A percentile compares a stretch with the other conserved stretches of the same genome.
Evolutionary conservation across 1,140 invertebrate species (phyloP).

Genomic region (Acyrthosiphon pisum): DNA sequence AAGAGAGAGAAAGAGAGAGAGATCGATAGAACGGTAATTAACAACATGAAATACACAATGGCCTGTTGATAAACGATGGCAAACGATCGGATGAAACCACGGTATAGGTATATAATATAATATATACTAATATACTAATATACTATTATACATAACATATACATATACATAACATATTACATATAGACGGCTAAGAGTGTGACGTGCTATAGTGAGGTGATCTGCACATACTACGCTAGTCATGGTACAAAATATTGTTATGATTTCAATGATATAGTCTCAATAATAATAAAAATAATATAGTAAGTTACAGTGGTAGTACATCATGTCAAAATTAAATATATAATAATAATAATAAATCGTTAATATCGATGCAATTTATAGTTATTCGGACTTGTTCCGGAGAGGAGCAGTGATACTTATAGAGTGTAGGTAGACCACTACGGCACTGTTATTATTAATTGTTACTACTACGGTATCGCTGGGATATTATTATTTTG

Average conservation of each 20-base stretch:
- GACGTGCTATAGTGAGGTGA: not conserved
- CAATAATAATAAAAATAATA: not conserved
- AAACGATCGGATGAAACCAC: not conserved
- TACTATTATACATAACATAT: too few species aligned
- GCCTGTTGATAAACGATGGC: not conserved
- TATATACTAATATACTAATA: not conserved
- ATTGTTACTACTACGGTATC: not conserved
- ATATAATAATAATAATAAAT: not conserved
- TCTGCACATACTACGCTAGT: not conserved
- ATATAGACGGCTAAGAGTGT: not conserved
- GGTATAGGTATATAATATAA: not conserved
- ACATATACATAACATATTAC: not conserved
- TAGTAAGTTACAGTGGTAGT: not conserved
- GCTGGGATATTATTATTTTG: not conserved
- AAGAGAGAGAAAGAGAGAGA: not conserved
- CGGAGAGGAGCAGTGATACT: not conserved
- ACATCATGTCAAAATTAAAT: not conserved
- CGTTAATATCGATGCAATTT: not conserved
- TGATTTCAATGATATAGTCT: slow-evolving; percentile 2
- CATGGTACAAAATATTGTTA: not conserved
- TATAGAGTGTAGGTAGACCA: not conserved
- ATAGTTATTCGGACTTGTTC: not conserved
- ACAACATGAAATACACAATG: not conserved
- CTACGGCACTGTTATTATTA: not conserved
- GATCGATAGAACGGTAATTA: slow-evolving; percentile 42